Base-by-base conservation (phyloP, 2,113 vertebrate genomes). In the Sturnus vulgaris region DNA sequence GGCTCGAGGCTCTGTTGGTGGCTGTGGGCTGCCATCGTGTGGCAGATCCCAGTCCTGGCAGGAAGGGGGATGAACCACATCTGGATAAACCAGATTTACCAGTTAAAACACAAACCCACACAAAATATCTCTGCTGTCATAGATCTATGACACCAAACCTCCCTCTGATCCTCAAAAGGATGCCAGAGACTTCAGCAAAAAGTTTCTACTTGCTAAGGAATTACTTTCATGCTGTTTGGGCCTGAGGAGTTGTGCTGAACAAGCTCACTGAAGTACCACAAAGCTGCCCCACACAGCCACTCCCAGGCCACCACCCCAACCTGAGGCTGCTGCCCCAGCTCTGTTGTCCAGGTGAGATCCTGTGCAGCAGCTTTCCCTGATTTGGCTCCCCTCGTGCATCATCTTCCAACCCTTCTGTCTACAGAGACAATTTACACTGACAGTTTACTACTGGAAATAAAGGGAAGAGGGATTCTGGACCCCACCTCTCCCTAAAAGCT, bases 1-100 rank as follows among this genome's bases (percentile, higher is more conserved):
- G 40, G 40, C 12, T 0, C 49, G 4, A 53, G 76, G 17, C 35
- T 53, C 23, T 1, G 22, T 42, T 4, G 15, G 78, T 31, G 91
- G 81, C 52, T 24, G 46, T 14, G 49, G 64, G 90, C 97, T 98
- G 98, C 97, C 98, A 97, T 63, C 98, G 82, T 90, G 97, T 98
- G 98, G 98, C 59, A 52, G 56, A 19, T 65, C 65, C 56, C 3
- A 46, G 79, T 8, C 75, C 77, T 5, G 31, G 52, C 94, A 42
- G 46, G 35, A 66, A 95, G 14, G 25, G 0, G 24, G 24, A 42
- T 10, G 10, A 73, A 70, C 7, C 25, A 23, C 56, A 56, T 35
- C 46, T 31, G 65, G 73, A 60, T n/a, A 68, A 78, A 10, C 42
- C 81, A 86, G 47, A 24, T 5, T 2, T 5, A 35, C 6, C 84